Base-by-base conservation (phyloP, 2,113 vertebrate species). In the Gobius niger region DNA sequence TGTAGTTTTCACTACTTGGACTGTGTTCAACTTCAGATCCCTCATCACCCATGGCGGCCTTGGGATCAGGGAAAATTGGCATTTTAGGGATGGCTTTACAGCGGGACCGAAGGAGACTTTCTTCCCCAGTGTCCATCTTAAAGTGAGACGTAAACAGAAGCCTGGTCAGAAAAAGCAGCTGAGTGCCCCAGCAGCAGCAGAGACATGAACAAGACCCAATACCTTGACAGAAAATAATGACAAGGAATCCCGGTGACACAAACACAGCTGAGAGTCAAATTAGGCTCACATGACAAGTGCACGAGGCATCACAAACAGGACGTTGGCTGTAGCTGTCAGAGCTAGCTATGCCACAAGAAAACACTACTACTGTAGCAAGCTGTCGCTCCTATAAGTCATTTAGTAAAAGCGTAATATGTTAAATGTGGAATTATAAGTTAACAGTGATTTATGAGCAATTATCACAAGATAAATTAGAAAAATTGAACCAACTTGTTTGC, bases 61-160 rank as follows among this genome's bases (percentile, higher is more conserved):
- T 85, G 10, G 63, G 9, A 15, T 89, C 85, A 16, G 70, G 51
- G 54, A 53, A 70, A 41, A 53, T 11, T 9, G 79, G 65, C 18
- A 51, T 69, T 65, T 67, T 63, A 1, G 85, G 66, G 0, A 60
- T 0, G 10, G 56, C 50, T 69, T 67, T 46, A 63, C 73, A 77
- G 47, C 82, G 84, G 16, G 65, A 80, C 63, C 85, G 75, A 44
- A 85, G 64, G 40, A 47, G 49, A 40, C 19, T 2, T 13, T 72
- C 82, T 41, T 63, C 72, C 44, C 59, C 79, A n/a, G 61, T 81
- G 10, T 88, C 86, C 92, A 92, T 93, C 78, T 85, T 91, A 1
- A 44, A n/a, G 40, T 44, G 13, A 60, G 40, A 71, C 9, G n/a
- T 8, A n/a, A 44, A 46, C 41, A 42, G n/a, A 18, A 6, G 12